Conservation (phyloP, 2,797 vertebrate species). For the Galagoides demidoff region DNA sequence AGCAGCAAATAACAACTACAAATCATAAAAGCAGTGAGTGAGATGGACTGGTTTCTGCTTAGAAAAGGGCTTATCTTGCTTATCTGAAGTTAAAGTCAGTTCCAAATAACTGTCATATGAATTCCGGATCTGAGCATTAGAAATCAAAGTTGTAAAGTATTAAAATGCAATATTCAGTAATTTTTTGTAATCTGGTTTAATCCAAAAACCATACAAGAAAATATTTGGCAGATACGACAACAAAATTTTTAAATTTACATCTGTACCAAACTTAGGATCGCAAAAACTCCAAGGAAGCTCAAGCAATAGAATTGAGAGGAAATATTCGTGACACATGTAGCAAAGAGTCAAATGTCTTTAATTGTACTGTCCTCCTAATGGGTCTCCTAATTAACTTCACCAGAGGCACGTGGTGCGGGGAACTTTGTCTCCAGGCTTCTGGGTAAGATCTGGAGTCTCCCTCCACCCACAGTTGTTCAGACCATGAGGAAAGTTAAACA, state of each 20-base stretch:
- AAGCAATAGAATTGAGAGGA: neutral
- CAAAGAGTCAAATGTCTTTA: neutral
- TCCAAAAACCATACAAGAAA: neutral
- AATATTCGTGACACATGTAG: neutral
- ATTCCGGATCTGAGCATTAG: neutral
- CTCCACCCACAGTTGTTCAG: neutral
- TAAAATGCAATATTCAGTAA: constrained; percentile 16
- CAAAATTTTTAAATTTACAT: neutral
- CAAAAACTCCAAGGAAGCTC: neutral
- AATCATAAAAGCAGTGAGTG: neutral
- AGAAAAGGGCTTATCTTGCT: constrained; percentile 4
- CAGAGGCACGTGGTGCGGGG: neutral
- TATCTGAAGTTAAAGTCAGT: neutral
- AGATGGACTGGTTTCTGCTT: neutral
- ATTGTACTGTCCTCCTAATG: neutral
- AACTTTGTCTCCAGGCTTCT: neutral
- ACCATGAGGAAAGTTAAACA: neutral
- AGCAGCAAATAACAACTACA: neutral
- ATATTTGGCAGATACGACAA: neutral
- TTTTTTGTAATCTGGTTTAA: constrained; percentile 6
- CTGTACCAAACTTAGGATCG: neutral
- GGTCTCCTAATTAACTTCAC: neutral
- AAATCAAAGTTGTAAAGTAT: neutral
- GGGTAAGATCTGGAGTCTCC: neutral
- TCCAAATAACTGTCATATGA: neutral